These are phyloP conservation scores for Stenopsyche tienmushanensis DNA, from an alignment of 1,140 invertebrate species.

Conservation along the genomic window DNA sequence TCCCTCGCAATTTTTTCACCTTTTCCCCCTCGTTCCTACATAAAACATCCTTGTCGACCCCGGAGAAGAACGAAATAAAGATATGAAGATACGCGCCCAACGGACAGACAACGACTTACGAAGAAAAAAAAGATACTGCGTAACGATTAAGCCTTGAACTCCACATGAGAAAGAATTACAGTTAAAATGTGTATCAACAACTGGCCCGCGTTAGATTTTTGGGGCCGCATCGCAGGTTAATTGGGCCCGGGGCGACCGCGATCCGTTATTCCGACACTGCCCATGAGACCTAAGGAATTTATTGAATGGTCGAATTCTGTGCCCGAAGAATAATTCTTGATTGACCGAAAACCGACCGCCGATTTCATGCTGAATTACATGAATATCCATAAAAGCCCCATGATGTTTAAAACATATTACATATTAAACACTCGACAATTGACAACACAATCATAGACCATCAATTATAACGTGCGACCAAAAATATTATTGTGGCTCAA, in stretches of 20 bases:
- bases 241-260: constrained; percentile 16
- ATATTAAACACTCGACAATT: too few relatives aligned
- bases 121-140: background rate
- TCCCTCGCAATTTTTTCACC: too few relatives aligned
- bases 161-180: background rate
- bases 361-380: too few relatives aligned
- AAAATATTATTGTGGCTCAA: too few relatives aligned
- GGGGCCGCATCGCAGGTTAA: background rate
- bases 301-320: too few relatives aligned
- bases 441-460: too few relatives aligned
- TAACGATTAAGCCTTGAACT: background rate
- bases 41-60: background rate
- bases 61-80: background rate
- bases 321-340: too few relatives aligned
- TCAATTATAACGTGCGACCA: too few relatives aligned
- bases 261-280: constrained; percentile 7
- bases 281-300: background rate
- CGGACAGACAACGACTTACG: too few relatives aligned
- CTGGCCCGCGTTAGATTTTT: constrained; percentile 1
- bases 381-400: too few relatives aligned
- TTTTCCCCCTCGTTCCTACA: background rate
- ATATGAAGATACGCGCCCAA: background rate
- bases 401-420: too few relatives aligned
- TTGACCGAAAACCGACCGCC: too few relatives aligned
- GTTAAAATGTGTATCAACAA: background rate